Base-by-base conservation (phyloP, 2,888 invertebrate genomes). In the Trissolcus japonicus region DNA sequence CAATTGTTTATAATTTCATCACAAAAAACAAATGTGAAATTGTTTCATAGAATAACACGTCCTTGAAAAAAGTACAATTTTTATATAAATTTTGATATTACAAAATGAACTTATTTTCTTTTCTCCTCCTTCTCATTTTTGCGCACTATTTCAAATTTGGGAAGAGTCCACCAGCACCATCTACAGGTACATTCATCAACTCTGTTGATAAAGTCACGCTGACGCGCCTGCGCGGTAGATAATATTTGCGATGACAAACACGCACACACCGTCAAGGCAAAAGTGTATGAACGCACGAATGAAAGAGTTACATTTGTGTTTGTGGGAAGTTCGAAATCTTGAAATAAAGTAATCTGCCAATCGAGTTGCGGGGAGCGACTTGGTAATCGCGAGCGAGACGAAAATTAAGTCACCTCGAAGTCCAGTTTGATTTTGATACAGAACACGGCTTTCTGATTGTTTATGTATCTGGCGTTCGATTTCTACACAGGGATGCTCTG, bases 271-370 rank as follows among this genome's bases (percentile, higher is more conserved):
- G 4, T 19, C 19, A 51, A 9, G 17, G 7, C 13, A 17, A 17
- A 19, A 51, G 19, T 14, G 11, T 40, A 16, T 40, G 25, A 7
- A 14, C 17, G 40, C 55, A 55, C 55, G 4, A 55, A 55, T 16
- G 19, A 19, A 19, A 40, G 2, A 19, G 2, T 40, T 41, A 14
- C 50, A 11, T 17, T 51, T 6, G 62, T 54, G 17, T 63, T 55
- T 35, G 40, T 56, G 43, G 21, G 16, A 13, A 56, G 54, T 54
- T 65, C 29, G 46, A 63, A 65, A 53, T 65, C 48, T 46, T 17
- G 56, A 48, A 65, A 56, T 65, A 67, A 67, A 59, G 46, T 51
- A 53, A 56, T 67, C 51, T 40, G 46, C 53, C 21, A 53, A 43
- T 59, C 29, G 17, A 59, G 35, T 50, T 11, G 29, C 40, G 55